These are phyloP conservation scores for Nomia melanderi DNA, from an alignment of 1,140 invertebrate genomes.

Conservation along the genomic window DNA sequence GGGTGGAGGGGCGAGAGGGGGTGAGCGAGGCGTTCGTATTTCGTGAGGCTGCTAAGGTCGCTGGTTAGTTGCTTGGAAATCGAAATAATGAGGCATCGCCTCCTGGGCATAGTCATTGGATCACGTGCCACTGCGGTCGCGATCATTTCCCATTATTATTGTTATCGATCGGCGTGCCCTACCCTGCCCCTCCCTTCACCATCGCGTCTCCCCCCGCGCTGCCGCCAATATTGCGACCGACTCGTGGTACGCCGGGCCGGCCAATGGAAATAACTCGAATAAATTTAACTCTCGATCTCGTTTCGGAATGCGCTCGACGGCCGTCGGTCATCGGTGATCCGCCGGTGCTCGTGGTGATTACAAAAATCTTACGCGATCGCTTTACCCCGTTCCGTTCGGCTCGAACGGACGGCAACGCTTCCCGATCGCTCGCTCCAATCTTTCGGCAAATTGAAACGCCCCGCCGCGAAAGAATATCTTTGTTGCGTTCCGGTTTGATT, in stretches of 20 bases:
- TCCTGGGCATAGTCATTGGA: slow-evolving; percentile 77
- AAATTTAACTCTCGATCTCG: slow-evolving; percentile 67
- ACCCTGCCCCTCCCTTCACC: slow-evolving; percentile 17
- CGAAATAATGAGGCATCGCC: slow-evolving; percentile 78
- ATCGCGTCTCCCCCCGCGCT: not conserved
- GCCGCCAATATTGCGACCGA: slow-evolving; percentile 65
- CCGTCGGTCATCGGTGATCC: slow-evolving; percentile 25
- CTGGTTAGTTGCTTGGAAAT: slow-evolving; percentile 76
- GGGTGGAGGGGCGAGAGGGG: not conserved
- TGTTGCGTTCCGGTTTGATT: not conserved
- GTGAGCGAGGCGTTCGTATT: slow-evolving; percentile 62
- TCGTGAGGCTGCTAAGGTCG: slow-evolving; percentile 70
- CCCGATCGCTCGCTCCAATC: slow-evolving; percentile 4
- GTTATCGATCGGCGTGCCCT: slow-evolving; percentile 71
- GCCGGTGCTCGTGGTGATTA: slow-evolving; percentile 34
- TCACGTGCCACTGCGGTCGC: slow-evolving; percentile 78
- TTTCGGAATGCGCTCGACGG: slow-evolving; percentile 53
- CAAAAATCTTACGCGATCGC: slow-evolving; percentile 54
- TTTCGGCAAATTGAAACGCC: slow-evolving; percentile 22
- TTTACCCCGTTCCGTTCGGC: slow-evolving; percentile 24
- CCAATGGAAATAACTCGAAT: slow-evolving; percentile 63
- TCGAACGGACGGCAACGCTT: slow-evolving; percentile 3
- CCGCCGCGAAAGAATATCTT: not conserved
- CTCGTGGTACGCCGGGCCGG: slow-evolving; percentile 49
- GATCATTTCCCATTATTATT: slow-evolving; percentile 78